Conservation (phyloP, 2,888 invertebrate species). For the Melinaea marsaeus region DNA sequence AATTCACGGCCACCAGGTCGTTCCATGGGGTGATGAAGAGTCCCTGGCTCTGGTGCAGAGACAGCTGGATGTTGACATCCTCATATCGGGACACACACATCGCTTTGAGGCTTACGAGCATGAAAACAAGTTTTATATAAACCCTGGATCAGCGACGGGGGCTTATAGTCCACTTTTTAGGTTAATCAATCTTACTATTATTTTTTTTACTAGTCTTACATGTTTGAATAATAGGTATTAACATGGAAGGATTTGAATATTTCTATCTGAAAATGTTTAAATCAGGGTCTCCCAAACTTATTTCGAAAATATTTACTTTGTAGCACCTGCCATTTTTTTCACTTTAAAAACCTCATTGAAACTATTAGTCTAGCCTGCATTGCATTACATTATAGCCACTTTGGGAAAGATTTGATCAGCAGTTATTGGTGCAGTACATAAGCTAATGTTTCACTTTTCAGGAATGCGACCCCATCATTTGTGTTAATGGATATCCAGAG, state of each 20-base stretch:
- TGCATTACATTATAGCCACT: too few relatives aligned
- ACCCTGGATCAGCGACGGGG: conserved; percentile 99
- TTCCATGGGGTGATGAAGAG: conserved; percentile 98
- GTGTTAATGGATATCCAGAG: conserved; percentile 99
- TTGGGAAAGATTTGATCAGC: too few relatives aligned
- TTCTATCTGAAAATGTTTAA: too few relatives aligned
- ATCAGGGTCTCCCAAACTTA: too few relatives aligned
- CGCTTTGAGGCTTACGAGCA: conserved; percentile 99
- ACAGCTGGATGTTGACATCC: conserved; percentile 98
- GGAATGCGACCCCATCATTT: conserved; percentile 95
- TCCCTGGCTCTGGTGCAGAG: conserved; percentile 95
- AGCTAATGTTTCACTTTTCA: conserved; percentile 53
- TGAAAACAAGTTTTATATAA: conserved; percentile 99
- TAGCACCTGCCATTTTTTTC: too few relatives aligned
- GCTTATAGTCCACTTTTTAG: conserved; percentile 95
- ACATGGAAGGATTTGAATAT: too few relatives aligned
- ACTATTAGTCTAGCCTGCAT: too few relatives aligned
- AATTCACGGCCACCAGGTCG: conserved; percentile 98
- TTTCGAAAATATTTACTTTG: too few relatives aligned
- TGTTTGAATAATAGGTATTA: too few relatives aligned
- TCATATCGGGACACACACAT: conserved; percentile 99
- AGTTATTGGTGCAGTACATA: too few relatives aligned
- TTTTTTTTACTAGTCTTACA: not conserved
- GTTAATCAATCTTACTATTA: conserved; percentile 65
- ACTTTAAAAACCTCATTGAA: too few relatives aligned